Conservation (phyloP, 2,888 invertebrate species). For the Leucophora obtusa region DNA sequence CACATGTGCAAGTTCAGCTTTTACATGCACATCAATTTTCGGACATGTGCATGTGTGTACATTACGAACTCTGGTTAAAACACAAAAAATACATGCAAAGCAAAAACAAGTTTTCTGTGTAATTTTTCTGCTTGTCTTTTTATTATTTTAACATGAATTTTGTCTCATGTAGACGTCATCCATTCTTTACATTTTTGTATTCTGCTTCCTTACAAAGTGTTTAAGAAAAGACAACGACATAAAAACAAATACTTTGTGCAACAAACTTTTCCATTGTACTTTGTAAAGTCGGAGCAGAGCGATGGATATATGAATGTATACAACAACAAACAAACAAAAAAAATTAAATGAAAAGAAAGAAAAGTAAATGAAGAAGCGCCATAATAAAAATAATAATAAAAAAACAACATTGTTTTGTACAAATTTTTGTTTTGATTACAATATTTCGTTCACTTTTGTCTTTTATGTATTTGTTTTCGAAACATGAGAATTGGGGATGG, state of each 20-base stretch:
- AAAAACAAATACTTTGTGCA: constrained; percentile 2
- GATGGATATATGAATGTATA: background rate
- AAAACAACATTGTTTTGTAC: constrained; percentile 52
- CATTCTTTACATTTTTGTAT: background rate
- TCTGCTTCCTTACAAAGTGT: background rate
- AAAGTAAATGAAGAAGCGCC: constrained; percentile 47
- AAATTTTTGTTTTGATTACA: constrained; percentile 64
- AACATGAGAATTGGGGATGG: constrained; percentile 22
- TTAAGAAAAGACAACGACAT: constrained; percentile 1
- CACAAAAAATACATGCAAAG: no score
- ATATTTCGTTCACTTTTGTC: constrained; percentile 56
- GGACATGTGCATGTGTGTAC: no score
- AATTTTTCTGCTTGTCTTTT: no score
- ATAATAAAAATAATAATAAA: constrained; percentile 19
- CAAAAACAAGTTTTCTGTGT: no score
- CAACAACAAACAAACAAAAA: constrained; percentile 25
- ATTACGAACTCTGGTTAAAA: no score
- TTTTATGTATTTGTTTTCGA: constrained; percentile 10
- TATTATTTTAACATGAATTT: no score
- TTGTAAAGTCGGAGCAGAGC: background rate
- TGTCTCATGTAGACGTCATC: no score
- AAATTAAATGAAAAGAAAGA: constrained; percentile 44
- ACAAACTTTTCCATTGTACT: background rate
- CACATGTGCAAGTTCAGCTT: no score
- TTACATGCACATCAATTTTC: no score